phyloP scores from a whole-genome alignment of 2,888 invertebrate genomes.

The Sinohyriopsis cumingii region DNA sequence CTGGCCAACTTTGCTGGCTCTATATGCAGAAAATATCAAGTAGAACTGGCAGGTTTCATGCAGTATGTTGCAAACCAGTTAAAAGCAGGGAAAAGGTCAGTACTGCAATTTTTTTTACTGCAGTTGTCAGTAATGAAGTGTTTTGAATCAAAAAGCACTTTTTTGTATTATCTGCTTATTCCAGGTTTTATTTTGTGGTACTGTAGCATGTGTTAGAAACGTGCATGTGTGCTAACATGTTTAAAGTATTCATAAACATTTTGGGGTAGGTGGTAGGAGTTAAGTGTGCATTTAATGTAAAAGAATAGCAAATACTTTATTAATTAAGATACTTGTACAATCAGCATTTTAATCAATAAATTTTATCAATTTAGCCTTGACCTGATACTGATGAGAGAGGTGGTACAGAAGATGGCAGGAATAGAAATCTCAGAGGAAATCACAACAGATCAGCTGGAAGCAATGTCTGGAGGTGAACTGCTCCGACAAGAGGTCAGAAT shows the following conservation, averaged over 20 bases:
- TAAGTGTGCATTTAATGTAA: too few relatives aligned
- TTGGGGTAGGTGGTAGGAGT: too few relatives aligned
- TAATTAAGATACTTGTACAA: too few relatives aligned
- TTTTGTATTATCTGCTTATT: too few relatives aligned
- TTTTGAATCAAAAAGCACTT: too few relatives aligned
- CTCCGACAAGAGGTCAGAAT: slow-evolving; percentile 87
- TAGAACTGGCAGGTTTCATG: slow-evolving; percentile 93
- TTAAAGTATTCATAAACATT: too few relatives aligned
- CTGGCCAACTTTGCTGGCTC: slow-evolving; percentile 96
- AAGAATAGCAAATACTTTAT: too few relatives aligned
- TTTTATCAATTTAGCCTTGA: slow-evolving; percentile 78
- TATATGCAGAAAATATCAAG: slow-evolving; percentile 96
- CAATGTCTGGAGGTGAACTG: slow-evolving; percentile 97
- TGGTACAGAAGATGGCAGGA: slow-evolving; percentile 99
- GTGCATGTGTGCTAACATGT: too few relatives aligned
- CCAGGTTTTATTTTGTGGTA: too few relatives aligned
- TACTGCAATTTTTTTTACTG: slow-evolving; percentile 16
- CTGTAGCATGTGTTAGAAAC: too few relatives aligned
- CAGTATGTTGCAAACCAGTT: slow-evolving; percentile 98
- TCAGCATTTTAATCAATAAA: too few relatives aligned
- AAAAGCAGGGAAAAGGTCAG: slow-evolving; percentile 93
- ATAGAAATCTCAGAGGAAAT: slow-evolving; percentile 97
- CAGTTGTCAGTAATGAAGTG: too few relatives aligned
- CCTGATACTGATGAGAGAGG: slow-evolving; percentile 91
- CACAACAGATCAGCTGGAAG: slow-evolving; percentile 95